A percentile compares a stretch with the other conserved stretches of the same genome.
phyloP scores from a whole-genome alignment of 1,140 invertebrate species.

The Xylocopa sonorina region DNA sequence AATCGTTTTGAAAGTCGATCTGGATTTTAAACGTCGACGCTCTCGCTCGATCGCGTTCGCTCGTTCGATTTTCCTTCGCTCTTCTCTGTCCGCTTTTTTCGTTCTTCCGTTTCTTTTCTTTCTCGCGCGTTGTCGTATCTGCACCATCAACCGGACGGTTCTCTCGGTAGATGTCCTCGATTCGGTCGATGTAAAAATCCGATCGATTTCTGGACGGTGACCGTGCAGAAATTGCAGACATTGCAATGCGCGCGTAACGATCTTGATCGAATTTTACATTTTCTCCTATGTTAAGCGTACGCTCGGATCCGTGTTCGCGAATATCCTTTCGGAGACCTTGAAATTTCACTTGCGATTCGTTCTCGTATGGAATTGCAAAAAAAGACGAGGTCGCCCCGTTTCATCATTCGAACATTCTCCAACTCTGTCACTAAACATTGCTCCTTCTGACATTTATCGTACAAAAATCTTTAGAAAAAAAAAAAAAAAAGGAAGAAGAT shows the following conservation, averaged over 20 bases:
- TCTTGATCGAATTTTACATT: constrained; percentile 55
- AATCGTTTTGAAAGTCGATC: constrained; percentile 62
- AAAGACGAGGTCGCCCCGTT: background rate
- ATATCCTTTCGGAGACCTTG: constrained; percentile 6
- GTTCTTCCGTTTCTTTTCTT: background rate
- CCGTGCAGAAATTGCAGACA: constrained; percentile 42
- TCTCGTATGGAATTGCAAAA: background rate
- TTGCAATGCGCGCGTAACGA: constrained; percentile 1
- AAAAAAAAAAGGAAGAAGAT: too few relatives aligned
- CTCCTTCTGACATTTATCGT: too few relatives aligned
- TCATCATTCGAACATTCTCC: too few relatives aligned
- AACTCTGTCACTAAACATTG: too few relatives aligned
- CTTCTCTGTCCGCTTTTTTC: too few relatives aligned
- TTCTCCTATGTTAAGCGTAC: background rate
- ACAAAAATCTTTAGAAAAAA: too few relatives aligned
- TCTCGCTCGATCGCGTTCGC: constrained; percentile 9
- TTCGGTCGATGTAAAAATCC: constrained; percentile 51
- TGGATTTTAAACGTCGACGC: constrained; percentile 56
- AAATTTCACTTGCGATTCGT: background rate
- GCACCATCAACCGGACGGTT: constrained; percentile 24
- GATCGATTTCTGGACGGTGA: constrained; percentile 37
- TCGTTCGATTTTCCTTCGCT: background rate
- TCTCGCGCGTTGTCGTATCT: constrained; percentile 35
- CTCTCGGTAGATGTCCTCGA: constrained; percentile 33
- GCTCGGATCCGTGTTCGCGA: background rate